A percentile compares a stretch with the other conserved stretches of the same genome.
These are phyloP conservation scores for Phoeniculus purpureus DNA, from an alignment of 2,797 vertebrate genomes.

Conservation along the genomic window DNA sequence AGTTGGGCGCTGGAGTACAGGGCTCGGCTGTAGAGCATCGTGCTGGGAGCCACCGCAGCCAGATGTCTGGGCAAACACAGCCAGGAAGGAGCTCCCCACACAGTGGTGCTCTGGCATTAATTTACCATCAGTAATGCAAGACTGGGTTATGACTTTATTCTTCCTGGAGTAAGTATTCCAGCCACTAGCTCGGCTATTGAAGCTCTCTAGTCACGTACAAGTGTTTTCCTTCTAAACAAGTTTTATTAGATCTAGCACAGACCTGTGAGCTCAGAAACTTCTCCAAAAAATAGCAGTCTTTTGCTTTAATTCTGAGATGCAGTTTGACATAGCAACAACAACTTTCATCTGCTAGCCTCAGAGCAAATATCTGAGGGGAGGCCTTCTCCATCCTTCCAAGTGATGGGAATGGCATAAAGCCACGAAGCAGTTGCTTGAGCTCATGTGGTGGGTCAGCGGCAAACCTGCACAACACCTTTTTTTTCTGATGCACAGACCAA, in stretches of 20 bases:
- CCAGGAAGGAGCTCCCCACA: conserved; percentile 46
- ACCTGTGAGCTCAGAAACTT: not conserved
- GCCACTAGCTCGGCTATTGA: not conserved
- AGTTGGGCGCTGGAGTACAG: not conserved
- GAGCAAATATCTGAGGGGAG: not conserved
- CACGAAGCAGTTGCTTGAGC: not conserved
- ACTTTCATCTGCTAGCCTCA: not conserved
- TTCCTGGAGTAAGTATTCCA: conserved; percentile 16
- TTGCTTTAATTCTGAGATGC: not conserved
- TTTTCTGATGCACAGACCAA: not conserved
- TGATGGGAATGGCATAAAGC: not conserved
- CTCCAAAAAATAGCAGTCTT: not conserved
- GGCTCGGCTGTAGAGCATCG: not conserved
- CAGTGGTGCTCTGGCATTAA: conserved; percentile 58
- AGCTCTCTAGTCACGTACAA: fast-evolving
- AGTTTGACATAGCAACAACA: not conserved
- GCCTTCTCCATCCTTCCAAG: not conserved
- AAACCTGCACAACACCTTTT: not conserved
- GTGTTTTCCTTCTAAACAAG: conserved; percentile 20
- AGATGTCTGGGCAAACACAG: conserved; percentile 37
- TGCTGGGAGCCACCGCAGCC: conserved; percentile 50
- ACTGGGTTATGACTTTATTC: conserved; percentile 44
- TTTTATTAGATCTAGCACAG: not conserved
- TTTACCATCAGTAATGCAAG: conserved; percentile 50
- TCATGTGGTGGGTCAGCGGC: not conserved